Evolutionary conservation across 2,113 vertebrate genomes (phyloP), one percentile per base, ranked within the genome.

Genomic region (Eulemur macaco): DNA sequence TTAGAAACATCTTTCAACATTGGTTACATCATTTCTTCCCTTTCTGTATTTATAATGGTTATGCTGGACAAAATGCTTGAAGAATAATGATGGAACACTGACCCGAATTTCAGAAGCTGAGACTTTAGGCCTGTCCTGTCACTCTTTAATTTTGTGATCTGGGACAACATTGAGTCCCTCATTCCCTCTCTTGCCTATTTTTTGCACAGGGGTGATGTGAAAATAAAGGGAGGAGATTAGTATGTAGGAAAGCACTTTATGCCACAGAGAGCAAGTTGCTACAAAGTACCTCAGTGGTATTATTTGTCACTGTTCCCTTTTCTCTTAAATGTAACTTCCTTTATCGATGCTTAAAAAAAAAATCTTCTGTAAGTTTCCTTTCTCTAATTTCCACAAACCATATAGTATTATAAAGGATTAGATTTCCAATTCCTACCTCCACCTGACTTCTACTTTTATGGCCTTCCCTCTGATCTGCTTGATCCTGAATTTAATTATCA

Each of bases 401-500:
- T 83, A 80, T 3, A 0, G 15, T 94, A 37, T 95, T 96, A 45
- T 96, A 96, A 97, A 92, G 77, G 71, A 91, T 94, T 97, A 95
- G 60, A 52, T 39, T 88, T 96, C 95, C 97, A 94, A 60, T 95
- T 96, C 86, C 96, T 87, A 21, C 54, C 11, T 81, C 50, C 90
- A 73, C 3, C 84, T 96, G 54, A 89, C 42, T 90, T 90, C 95
- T 76, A 74, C 21, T 13, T 0, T 94, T 69, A 68, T 31, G 73
- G 54, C 83, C 91, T 71, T 73, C 92, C 42, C 71, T 98, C 96
- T 98, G 89, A 98, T 97, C 93, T 91, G 21, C 77, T 86, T 91
- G 96, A 97, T 98, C 96, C 93, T 95, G 60, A 96, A 91, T 97
- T 97, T 97, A 97, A 97, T 98, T 97, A 73, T 94, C 86, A 91